These are phyloP conservation scores for Noctuana brunneofusca DNA, from an alignment of 2,888 invertebrate genomes.

Conservation along the genomic window DNA sequence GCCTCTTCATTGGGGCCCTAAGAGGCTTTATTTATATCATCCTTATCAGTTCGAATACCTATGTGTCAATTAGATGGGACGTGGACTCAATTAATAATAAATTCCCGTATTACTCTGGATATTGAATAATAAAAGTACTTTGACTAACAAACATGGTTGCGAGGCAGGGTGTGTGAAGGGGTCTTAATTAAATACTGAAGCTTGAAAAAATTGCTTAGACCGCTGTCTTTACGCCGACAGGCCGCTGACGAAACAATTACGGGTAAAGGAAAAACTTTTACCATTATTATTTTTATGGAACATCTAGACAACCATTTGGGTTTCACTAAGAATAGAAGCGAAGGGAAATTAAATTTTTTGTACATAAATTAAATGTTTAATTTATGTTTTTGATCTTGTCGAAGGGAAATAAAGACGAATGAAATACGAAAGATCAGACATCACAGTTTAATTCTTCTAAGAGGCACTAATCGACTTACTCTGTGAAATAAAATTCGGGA, in stretches of 20 bases:
- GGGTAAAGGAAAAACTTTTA: neutral
- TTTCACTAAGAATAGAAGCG: slow-evolving; percentile 8
- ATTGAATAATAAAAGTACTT: too few relatives aligned
- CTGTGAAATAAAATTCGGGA: neutral
- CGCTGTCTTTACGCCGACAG: slow-evolving; percentile 10
- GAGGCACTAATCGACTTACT: neutral
- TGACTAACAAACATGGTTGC: neutral
- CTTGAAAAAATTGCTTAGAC: slow-evolving; percentile 15
- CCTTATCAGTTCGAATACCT: slow-evolving; percentile 8
- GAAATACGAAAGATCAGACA: neutral
- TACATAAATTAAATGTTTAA: neutral
- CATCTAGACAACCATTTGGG: slow-evolving; percentile 2
- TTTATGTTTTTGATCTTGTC: neutral
- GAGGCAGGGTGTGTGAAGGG: slow-evolving; percentile 4
- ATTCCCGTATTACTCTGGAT: too few relatives aligned
- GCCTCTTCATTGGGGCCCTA: neutral
- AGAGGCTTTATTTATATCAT: slow-evolving; percentile 20
- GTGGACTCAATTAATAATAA: slow-evolving; percentile 5
- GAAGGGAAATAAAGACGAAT: neutral
- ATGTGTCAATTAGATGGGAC: neutral
- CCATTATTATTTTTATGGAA: neutral
- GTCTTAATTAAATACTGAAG: neutral
- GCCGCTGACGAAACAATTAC: slow-evolving; percentile 11
- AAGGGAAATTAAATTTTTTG: neutral
- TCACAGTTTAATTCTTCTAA: neutral